Evolutionary conservation across 1,140 invertebrate species (phyloP), one percentile per base, ranked within the genome.

Genomic region (Apis florea): DNA sequence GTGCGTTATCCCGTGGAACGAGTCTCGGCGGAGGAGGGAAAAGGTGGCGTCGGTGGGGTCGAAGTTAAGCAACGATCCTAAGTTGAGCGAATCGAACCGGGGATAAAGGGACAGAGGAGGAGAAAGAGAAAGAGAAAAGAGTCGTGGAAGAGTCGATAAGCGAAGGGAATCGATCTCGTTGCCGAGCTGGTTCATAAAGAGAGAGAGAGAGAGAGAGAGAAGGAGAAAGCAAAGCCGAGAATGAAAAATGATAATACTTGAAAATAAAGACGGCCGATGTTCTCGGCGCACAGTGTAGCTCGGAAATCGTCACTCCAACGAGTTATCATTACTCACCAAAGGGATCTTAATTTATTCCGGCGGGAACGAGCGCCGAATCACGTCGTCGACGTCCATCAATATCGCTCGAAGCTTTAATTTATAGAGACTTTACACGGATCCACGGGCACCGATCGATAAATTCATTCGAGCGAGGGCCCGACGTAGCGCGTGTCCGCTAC

Each of bases 331-430:
- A 79, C 77, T 83, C 82, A 83, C 76, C 61, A 8, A 47, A 40
- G 54, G 61, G 51, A 78, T 79, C 82, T 83, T 83, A 83, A 83
- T 83, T 83, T 79, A 73, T 83, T 82, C 78, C 51, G 78, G 73
- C 40, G 68, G 69, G 61, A 86, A 78, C 59, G 64, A 81, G 74
- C 74, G 82, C 84, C 76, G 54, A 64, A 72, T 77, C 56, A 54
- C 70, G 49, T 77, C 76, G 64, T 74, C 47, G 81, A 74, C 78
- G 63, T 84, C 85, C 68, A 76, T 86, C 78, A 80, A 75, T 87
- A 83, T 73, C 59, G 63, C 21, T 53, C 31, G 19, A 13, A 49
- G 15, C 68, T 71, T 84, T 84, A 71, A 73, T 80, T 83, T 79
- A 54, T 69, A 63, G 53, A 61, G 73, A 72, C 73, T 82, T 86